Evolutionary conservation across 2,888 invertebrate species (phyloP), one percentile per base, ranked within the genome.

Genomic region (Malthinus flaveolus): DNA sequence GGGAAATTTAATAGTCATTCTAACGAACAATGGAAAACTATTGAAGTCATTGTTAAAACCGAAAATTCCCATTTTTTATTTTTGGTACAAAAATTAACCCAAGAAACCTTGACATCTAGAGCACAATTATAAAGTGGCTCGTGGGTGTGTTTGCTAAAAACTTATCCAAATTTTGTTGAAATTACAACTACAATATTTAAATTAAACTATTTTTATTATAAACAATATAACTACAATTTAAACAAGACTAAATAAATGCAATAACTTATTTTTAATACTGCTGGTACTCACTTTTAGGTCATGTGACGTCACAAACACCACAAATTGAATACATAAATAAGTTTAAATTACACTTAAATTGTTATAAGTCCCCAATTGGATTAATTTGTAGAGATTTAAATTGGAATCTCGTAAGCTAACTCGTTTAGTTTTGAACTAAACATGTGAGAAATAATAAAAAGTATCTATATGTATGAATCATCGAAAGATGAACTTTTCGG

Each of bases 81-180:
- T 23, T 3, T 23, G 23, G 23, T 23, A 42, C 15, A 15, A 42
- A n/a, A 15, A 15, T 42, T 42, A 42, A 42, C 4, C n/a, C 39
- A 13, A 42, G n/a, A 42, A 42, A 42, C 39, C 39, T 42, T 42
- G 39, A 42, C 39, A 42, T 42, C 23, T 15, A 42, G 39, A 42
- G 13, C 39, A 23, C 13, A 42, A n/a, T 42, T 13, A 23, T 42
- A 23, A 15, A 23, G 13, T 37, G 39, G 5, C 2, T 10, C 12
- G 23, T 42, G 39, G 39, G 39, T 15, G 39, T 42, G 39, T n/a
- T 15, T 23, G 23, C 15, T 9, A 42, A 10, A 15, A 42, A 42
- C 1, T n/a, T n/a, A 42, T 3, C 10, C 39, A 42, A 15, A 23
- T 15, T 42, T 39, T 39, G 13, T 4, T 6, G 7, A n/a, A 42